Base-by-base conservation (phyloP, 1,140 invertebrate species). In the Aphelinus atriplicis region DNA sequence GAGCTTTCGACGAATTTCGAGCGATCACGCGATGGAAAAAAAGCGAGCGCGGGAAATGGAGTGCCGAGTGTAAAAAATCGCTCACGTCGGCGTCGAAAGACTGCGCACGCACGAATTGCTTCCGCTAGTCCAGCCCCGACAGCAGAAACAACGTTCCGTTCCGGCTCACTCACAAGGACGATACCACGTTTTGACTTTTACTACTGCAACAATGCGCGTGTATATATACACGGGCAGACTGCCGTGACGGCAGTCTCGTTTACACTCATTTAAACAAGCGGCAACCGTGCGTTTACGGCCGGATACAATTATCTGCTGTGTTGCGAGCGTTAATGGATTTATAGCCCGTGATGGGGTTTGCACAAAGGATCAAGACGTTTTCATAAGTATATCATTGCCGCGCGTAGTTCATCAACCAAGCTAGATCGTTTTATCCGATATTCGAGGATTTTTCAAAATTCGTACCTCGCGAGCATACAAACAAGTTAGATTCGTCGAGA, bases 131-230 rank as follows among this genome's bases (percentile, higher is more conserved):
- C 64, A 3, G 26, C 42, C 46, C 7, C 6, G n/a, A 43, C n/a
- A 53, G 9, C 42, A 64, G n/a, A 61, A 2, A 64, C 10, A 45
- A 53, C 9, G 43, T 42, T 2, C 47, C 71, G 53, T 42, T 57
- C 26, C 56, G 55, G 46, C 58, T 73, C 46, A 66, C 6, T 67
- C 64, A 55, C 71, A 67, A 67, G 64, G 64, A 67, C 71, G 57
- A 72, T 63, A 66, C 71, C 75, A 60, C 72, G 71, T 75, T 72
- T 73, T 63, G 72, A 77, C 78, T 62, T 79, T 80, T 77, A 75
- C 78, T 62, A 77, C 56, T 71, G n/a, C 7, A 66, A 65, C 71
- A 66, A 66, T 69, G 53, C 48, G 50, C 9, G 43, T 50, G 57
- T 48, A 10, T 64, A 64, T 64, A 64, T 48, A 48, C 62, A 26